These are phyloP conservation scores for Tenthredo distinguenda DNA, from an alignment of 2,888 invertebrate genomes.

Conservation along the genomic window DNA sequence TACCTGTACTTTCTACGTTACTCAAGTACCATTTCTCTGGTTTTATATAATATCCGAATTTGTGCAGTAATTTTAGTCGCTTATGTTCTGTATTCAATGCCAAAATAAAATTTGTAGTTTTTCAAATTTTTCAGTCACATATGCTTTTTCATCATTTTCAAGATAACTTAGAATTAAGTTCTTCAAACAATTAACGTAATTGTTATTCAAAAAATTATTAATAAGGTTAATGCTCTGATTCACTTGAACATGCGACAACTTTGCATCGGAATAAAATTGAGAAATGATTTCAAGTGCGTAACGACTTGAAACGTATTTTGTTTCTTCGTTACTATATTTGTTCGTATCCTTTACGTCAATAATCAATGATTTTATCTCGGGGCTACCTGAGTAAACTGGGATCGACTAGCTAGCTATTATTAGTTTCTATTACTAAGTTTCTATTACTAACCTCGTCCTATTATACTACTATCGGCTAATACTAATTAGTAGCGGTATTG, in stretches of 20 bases:
- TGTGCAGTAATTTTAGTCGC: neutral
- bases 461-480: too few species aligned
- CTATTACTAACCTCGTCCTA: too few species aligned
- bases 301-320: too few species aligned
- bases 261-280: conserved; percentile 8
- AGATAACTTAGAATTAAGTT: neutral
- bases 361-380: too few species aligned
- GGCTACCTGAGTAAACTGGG: too few species aligned
- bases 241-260: neutral
- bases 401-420: too few species aligned
- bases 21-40: conserved; percentile 48
- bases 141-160: neutral
- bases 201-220: conserved; percentile 5
- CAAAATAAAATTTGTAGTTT: neutral
- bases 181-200: neutral
- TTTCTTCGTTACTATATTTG: too few species aligned
- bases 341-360: too few species aligned
- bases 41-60: conserved; percentile 29
- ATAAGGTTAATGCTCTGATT: neutral
- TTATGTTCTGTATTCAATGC: conserved; percentile 42
- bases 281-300: conserved; percentile 21
- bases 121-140: neutral
- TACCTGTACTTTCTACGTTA: conserved; percentile 41
- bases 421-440: too few species aligned
- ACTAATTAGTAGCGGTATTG: too few species aligned